These are phyloP conservation scores for Papilio elwesi DNA, from an alignment of 2,888 invertebrate species.

Conservation along the genomic window DNA sequence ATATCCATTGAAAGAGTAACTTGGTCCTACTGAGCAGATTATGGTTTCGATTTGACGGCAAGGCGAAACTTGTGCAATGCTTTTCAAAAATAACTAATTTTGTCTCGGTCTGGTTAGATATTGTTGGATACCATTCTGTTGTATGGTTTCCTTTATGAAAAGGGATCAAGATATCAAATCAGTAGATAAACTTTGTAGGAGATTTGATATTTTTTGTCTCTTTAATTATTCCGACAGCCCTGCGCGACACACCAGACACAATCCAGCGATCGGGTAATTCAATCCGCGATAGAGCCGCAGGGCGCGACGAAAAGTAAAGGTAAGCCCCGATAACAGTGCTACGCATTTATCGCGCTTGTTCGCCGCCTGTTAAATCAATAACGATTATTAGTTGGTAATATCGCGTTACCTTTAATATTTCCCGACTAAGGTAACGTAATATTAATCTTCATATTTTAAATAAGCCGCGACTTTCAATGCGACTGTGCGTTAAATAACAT, in stretches of 20 bases:
- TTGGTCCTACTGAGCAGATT: too few relatives aligned
- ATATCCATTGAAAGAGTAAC: too few relatives aligned
- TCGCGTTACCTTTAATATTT: slow-evolving; percentile 20
- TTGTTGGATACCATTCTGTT: too few relatives aligned
- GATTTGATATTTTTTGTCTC: slow-evolving; percentile 33
- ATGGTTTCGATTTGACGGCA: too few relatives aligned
- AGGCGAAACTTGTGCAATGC: too few relatives aligned
- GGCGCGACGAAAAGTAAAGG: slow-evolving; percentile 52
- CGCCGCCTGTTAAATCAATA: slow-evolving; percentile 38
- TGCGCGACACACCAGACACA: slow-evolving; percentile 40
- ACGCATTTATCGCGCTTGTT: slow-evolving; percentile 41
- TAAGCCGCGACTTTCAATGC: not conserved
- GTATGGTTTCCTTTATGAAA: too few relatives aligned
- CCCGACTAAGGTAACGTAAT: slow-evolving; percentile 1
- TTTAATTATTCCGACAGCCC: slow-evolving; percentile 20
- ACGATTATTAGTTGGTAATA: slow-evolving; percentile 29
- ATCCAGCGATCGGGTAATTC: slow-evolving; percentile 59
- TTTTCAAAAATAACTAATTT: too few relatives aligned
- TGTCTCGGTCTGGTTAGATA: too few relatives aligned
- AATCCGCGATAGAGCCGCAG: slow-evolving; percentile 57
- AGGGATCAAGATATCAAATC: too few relatives aligned
- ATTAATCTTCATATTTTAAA: not conserved
- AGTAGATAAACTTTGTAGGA: too few relatives aligned
- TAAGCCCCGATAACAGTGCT: slow-evolving; percentile 48
- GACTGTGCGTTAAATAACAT: not conserved